Percentiles rank a stretch among this genome's conserved stretches.
phyloP scores from a whole-genome alignment of 2,888 invertebrate species.

The Sialis lutaria region DNA sequence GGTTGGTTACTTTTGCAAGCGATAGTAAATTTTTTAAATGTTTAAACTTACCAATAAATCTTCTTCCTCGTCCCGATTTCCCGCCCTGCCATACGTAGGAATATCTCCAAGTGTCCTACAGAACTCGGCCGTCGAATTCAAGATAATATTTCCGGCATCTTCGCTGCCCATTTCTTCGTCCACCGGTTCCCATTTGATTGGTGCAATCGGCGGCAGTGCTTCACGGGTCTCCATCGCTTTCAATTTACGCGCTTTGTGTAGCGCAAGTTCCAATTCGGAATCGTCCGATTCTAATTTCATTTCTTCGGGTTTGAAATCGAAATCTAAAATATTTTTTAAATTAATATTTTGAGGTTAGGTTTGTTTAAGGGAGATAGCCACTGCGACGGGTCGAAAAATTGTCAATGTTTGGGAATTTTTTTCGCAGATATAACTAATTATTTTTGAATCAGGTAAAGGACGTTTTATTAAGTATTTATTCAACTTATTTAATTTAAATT shows the following conservation, averaged over 20 bases:
- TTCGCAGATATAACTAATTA: too few species aligned
- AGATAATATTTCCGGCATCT: slow-evolving; percentile 42
- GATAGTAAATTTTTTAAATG: not conserved
- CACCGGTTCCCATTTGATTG: slow-evolving; percentile 20
- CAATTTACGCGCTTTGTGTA: slow-evolving; percentile 35
- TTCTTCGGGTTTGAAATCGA: slow-evolving; percentile 28
- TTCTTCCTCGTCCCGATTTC: slow-evolving; percentile 72
- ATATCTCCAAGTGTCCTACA: slow-evolving; percentile 87
- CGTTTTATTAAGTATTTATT: too few species aligned
- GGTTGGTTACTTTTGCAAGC: not conserved
- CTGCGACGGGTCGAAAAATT: too few species aligned
- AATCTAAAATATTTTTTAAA: slow-evolving; percentile 15
- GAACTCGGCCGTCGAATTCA: slow-evolving; percentile 93
- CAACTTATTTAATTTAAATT: too few species aligned
- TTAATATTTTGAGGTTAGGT: too few species aligned
- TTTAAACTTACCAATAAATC: slow-evolving; percentile 32
- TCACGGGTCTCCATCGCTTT: slow-evolving; percentile 31
- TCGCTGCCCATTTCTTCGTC: slow-evolving; percentile 13
- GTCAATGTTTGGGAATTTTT: too few species aligned
- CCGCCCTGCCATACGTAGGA: slow-evolving; percentile 83
- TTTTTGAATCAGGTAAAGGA: too few species aligned
- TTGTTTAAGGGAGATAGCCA: too few species aligned
- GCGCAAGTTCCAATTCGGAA: slow-evolving; percentile 31
- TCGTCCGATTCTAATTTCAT: slow-evolving; percentile 41
- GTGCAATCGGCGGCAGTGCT: slow-evolving; percentile 17